Evolutionary conservation across 1,140 invertebrate genomes (phyloP).

Genomic region (Oryctes rhinoceros): DNA sequence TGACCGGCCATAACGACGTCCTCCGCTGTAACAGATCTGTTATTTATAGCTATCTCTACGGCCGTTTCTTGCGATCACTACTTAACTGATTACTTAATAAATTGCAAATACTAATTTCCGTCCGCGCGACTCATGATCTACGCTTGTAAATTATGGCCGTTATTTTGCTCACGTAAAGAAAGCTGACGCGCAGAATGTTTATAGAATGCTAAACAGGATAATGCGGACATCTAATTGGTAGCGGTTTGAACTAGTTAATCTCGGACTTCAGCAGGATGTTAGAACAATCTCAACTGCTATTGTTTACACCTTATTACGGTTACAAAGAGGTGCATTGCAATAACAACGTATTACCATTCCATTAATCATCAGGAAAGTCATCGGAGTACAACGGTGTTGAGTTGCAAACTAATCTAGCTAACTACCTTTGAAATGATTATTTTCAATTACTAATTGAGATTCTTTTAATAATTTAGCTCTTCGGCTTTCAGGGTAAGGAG

Average conservation of each 20-base stretch:
- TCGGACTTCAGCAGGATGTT: neutral
- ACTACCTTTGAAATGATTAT: no score
- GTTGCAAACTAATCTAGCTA: no score
- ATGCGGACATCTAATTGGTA: neutral
- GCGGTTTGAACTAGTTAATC: neutral
- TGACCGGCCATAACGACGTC: constrained; percentile 53
- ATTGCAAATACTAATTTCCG: constrained; percentile 39
- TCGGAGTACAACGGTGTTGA: no score
- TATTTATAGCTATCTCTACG: constrained; percentile 42
- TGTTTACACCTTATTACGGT: no score
- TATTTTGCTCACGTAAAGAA: neutral
- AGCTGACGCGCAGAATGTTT: neutral
- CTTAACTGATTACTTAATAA: constrained; percentile 47
- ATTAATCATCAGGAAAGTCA: no score
- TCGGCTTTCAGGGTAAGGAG: no score
- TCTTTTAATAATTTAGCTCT: no score
- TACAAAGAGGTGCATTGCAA: no score
- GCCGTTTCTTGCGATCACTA: constrained; percentile 48
- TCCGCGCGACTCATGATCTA: constrained; percentile 7
- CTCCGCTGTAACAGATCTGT: constrained; percentile 49
- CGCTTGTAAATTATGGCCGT: constrained; percentile 15
- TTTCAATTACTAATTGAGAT: no score
- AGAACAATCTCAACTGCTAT: neutral
- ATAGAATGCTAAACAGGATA: neutral
- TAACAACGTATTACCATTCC: no score